Percentiles rank a stretch among this genome's conserved stretches.
These are phyloP conservation scores for Lobophora halterata DNA, from an alignment of 2,888 invertebrate genomes.

Conservation along the genomic window DNA sequence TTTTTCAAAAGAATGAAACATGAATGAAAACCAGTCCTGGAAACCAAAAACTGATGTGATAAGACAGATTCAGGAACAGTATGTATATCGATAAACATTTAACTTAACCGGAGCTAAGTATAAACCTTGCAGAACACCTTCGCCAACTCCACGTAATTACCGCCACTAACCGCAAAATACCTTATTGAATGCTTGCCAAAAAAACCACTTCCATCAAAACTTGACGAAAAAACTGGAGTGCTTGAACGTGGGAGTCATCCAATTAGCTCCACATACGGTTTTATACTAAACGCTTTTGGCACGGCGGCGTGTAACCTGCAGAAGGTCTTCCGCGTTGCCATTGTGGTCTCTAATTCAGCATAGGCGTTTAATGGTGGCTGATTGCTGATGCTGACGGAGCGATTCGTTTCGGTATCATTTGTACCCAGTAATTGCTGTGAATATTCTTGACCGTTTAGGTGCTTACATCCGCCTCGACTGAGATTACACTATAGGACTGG, in stretches of 20 bases:
- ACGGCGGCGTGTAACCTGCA: slow-evolving; percentile 41
- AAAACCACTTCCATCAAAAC: neutral
- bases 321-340: slow-evolving; percentile 43
- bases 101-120: neutral
- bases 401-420: slow-evolving; percentile 51
- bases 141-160: too few relatives aligned
- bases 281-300: slow-evolving; percentile 39
- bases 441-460: slow-evolving; percentile 36
- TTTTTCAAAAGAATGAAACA: too few relatives aligned
- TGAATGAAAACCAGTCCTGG: too few relatives aligned
- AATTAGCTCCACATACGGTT: slow-evolving; percentile 23
- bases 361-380: slow-evolving; percentile 66
- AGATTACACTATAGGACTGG: neutral
- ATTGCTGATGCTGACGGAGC: slow-evolving; percentile 41
- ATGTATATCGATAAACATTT: too few relatives aligned
- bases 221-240: slow-evolving; percentile 18
- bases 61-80: too few relatives aligned
- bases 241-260: slow-evolving; percentile 26
- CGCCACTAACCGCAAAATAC: too few relatives aligned
- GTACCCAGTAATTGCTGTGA: slow-evolving; percentile 51
- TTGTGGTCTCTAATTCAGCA: slow-evolving; percentile 53
- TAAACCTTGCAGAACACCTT: slow-evolving; percentile 7
- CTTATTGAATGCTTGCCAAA: too few relatives aligned
- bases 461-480: neutral
- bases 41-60: too few relatives aligned